These are phyloP conservation scores for Oryzias dopingdopingensis DNA, from an alignment of 2,797 vertebrate species.

Conservation along the genomic window DNA sequence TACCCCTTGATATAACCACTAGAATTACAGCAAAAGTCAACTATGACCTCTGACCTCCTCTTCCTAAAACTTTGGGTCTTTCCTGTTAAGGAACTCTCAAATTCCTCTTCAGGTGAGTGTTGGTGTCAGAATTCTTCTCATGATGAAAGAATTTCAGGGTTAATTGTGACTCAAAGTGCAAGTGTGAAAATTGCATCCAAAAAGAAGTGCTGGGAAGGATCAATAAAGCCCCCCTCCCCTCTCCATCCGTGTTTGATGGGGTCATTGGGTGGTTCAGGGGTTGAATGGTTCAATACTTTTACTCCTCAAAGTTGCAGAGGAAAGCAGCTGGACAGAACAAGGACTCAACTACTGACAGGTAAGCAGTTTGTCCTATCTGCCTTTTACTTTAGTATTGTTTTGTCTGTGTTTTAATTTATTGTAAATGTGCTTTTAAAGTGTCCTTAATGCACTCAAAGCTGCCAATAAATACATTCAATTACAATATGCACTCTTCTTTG, in stretches of 20 bases:
- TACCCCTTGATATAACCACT: constrained; percentile 44
- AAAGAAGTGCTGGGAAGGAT: constrained; percentile 33
- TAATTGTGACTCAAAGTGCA: constrained; percentile 45
- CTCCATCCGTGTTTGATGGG: constrained; percentile 2
- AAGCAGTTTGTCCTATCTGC: too few species aligned
- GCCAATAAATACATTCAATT: too few species aligned
- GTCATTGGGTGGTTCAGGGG: constrained; percentile 47
- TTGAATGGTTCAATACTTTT: constrained; percentile 5
- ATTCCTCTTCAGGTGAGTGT: constrained; percentile 65
- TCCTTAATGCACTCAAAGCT: too few species aligned
- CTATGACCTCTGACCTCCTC: constrained; percentile 65
- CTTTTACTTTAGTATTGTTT: too few species aligned
- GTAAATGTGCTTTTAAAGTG: too few species aligned
- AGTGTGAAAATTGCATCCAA: constrained; percentile 54
- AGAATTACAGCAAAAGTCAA: constrained; percentile 57
- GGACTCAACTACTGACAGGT: too few species aligned
- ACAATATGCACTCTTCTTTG: too few species aligned
- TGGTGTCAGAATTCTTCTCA: constrained; percentile 63
- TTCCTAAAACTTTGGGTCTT: constrained; percentile 28
- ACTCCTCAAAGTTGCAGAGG: background rate
- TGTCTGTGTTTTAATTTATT: too few species aligned
- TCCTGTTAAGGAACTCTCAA: constrained; percentile 65
- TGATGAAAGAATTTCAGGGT: constrained; percentile 60
- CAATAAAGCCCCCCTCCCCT: constrained; percentile 39
- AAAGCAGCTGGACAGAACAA: too few species aligned